phyloP scores from a whole-genome alignment of 2,797 vertebrate genomes.

The Buceros bicornis region DNA sequence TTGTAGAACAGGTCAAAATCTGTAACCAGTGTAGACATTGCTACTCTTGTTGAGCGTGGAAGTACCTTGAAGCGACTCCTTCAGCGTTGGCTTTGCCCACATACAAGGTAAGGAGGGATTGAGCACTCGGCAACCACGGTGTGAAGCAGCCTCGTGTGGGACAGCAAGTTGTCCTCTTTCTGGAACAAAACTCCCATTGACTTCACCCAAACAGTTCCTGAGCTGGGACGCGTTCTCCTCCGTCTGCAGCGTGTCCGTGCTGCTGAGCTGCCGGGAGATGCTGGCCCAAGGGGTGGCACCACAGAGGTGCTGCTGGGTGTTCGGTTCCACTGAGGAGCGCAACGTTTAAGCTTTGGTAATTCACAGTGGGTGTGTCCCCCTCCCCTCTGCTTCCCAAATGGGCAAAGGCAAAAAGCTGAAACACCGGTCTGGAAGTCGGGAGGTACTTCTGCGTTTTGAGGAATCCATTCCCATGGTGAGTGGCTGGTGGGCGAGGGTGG shows the following conservation, averaged over 20 bases:
- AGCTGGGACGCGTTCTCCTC: not conserved
- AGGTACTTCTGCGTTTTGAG: not conserved
- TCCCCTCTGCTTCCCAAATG: not conserved
- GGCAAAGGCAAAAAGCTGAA: not conserved
- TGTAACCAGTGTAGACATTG: not conserved
- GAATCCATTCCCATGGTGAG: not conserved
- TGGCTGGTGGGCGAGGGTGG: not conserved
- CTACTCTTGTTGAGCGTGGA: not conserved
- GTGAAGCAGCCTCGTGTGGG: accelerated
- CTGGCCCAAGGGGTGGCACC: not conserved
- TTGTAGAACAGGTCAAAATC: conserved; percentile 35
- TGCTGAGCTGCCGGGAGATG: accelerated
- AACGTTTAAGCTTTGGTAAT: accelerated
- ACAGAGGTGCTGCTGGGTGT: accelerated
- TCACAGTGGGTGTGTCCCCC: accelerated
- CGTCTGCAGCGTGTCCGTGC: accelerated
- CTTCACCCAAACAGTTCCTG: not conserved
- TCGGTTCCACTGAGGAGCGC: not conserved
- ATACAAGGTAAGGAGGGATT: not conserved
- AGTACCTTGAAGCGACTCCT: not conserved
- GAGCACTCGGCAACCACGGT: not conserved
- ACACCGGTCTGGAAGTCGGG: not conserved
- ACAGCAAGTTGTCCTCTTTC: not conserved
- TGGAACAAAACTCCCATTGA: not conserved
- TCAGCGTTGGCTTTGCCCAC: not conserved